Evolutionary conservation across 2,113 vertebrate genomes (phyloP).

Genomic region (Ibidorhyncha struthersii): DNA sequence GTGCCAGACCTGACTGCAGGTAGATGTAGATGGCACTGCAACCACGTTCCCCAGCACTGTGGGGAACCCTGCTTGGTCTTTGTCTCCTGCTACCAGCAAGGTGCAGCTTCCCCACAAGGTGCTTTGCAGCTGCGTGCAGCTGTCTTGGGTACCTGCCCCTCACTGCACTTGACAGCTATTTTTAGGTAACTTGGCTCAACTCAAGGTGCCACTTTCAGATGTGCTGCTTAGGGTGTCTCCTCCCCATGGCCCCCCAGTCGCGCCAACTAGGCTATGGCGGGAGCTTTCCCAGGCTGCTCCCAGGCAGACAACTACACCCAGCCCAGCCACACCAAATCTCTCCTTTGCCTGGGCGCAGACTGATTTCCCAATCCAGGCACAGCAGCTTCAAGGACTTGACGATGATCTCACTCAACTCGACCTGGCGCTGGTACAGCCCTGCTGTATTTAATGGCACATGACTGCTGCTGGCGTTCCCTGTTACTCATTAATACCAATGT

Average conservation of each 20-base stretch:
- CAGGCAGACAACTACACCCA: neutral
- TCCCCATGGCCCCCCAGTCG: neutral
- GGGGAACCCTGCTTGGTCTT: neutral
- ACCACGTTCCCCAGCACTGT: rapidly evolving
- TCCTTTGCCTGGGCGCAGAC: neutral
- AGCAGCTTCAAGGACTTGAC: conserved; percentile 2
- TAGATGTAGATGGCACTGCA: neutral
- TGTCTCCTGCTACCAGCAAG: neutral
- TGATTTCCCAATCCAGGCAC: neutral
- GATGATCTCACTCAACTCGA: neutral
- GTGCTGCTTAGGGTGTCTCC: neutral
- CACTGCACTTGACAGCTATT: neutral
- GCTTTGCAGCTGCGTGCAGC: neutral
- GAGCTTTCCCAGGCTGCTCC: neutral
- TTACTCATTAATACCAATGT: conserved; percentile 27
- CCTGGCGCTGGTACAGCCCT: neutral
- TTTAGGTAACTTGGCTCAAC: neutral
- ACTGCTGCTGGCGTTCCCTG: neutral
- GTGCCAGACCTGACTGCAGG: neutral
- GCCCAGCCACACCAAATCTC: neutral
- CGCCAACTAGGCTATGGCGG: rapidly evolving
- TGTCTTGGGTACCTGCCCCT: neutral
- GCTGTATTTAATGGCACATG: neutral
- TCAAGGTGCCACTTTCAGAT: neutral
- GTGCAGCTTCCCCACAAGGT: neutral